Evolutionary conservation across 2,888 invertebrate species (phyloP), one percentile per base, ranked within the genome.

Genomic region (Drosophila demipolita): DNA sequence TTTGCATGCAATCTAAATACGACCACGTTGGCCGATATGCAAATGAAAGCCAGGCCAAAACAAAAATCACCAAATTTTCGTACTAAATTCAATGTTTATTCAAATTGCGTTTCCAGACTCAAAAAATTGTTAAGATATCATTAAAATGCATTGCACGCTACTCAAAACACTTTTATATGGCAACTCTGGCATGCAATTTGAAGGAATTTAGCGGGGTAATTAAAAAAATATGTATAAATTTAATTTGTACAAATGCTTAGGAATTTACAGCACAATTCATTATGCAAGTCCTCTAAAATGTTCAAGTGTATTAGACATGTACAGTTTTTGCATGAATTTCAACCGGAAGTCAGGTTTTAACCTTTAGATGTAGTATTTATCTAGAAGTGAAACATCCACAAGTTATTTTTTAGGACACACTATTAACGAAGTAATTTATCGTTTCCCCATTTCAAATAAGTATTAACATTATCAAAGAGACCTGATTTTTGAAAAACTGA

Each of bases 1-100:
- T 66, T 78, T 61, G 60, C 65, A 63, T 66, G 55, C 55, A 57
- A 35, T 50, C 48, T 26, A 62, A 62, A 69, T 42, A 55, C 15
- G 62, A 48, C 26, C 50, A 52, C 49, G 45, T 35, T 65, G 23
- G 35, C 23, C 35, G 5, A 53, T 49, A 80, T 80, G 71, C 54
- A 49, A 78, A 79, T 71, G 4, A 26, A 11, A 40, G 23, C 7
- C 54, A 58, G 11, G 17, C 58, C 36, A 57, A 66, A 72, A 66
- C 52, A 32, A 59, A 62, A 62, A 58, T 23, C 6, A 17, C 4
- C n/a, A 42, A 61, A 73, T 45, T 63, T 75, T 26, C 8, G 26
- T 8, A 23, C 23, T 45, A 23, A 45, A 40, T 55, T 59, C 50
- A 11, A 48, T 45, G 40, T 35, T 29, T 38, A 48, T 50, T 17